Conservation (phyloP, 1,140 invertebrate genomes). For the Oryctes rhinoceros region DNA sequence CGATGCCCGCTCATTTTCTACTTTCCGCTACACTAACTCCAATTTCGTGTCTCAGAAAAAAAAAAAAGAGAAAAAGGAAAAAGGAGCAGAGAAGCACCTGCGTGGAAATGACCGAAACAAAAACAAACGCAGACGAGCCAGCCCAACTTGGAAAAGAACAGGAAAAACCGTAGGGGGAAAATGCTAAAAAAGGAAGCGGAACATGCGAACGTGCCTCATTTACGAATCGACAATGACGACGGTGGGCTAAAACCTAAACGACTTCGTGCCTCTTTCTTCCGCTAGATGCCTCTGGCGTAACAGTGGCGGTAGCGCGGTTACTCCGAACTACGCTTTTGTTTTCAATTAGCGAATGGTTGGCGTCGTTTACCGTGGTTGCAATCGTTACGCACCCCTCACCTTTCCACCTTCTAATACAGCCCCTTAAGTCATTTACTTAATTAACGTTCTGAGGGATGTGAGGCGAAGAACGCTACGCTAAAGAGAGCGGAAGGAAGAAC, state of each 20-base stretch:
- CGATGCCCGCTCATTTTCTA: not conserved
- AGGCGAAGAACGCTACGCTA: too few relatives aligned
- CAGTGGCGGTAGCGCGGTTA: not conserved
- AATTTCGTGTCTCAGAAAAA: not conserved
- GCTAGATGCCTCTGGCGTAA: not conserved
- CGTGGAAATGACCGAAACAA: conserved; percentile 6
- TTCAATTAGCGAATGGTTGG: conserved; percentile 13
- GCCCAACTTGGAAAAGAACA: not conserved
- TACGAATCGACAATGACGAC: not conserved
- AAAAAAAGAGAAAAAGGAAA: too few relatives aligned
- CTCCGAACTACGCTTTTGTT: not conserved
- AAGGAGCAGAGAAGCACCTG: not conserved
- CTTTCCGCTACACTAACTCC: conserved; percentile 3
- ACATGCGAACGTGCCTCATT: not conserved
- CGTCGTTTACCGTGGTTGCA: not conserved
- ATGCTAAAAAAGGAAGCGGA: not conserved
- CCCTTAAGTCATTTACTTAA: conserved; percentile 10
- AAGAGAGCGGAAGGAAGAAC: not conserved
- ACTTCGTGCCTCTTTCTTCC: not conserved
- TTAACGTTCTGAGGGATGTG: not conserved
- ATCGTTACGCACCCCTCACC: not conserved
- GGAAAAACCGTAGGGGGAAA: not conserved
- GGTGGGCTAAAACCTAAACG: not conserved
- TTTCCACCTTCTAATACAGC: not conserved
- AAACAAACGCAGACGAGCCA: not conserved